Conservation (phyloP, 2,888 invertebrate species). For the Teleiodes luculella region DNA sequence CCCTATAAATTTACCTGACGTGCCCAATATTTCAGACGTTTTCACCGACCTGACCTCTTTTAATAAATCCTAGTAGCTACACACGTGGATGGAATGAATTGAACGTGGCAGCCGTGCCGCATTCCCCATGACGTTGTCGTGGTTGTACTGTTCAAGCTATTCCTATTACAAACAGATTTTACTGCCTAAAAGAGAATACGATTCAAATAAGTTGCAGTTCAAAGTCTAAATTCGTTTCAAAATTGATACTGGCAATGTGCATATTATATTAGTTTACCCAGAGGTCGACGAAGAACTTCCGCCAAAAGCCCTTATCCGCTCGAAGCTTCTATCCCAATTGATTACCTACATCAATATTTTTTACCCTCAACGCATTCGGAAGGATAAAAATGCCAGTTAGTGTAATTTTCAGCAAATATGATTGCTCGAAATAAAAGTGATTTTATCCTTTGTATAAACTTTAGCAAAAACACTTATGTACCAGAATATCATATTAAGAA, state of each 20-base stretch:
- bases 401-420: too few species aligned
- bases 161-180: constrained; percentile 11
- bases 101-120: constrained; percentile 9
- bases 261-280: too few species aligned
- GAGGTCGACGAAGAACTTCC: too few species aligned
- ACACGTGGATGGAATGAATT: constrained; percentile 37
- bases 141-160: constrained; percentile 32
- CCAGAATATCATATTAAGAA: constrained; percentile 6
- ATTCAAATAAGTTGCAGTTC: not conserved
- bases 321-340: too few species aligned
- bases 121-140: constrained; percentile 3
- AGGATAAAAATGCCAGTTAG: too few species aligned
- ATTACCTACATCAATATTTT: too few species aligned
- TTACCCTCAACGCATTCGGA: too few species aligned
- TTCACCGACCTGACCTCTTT: constrained; percentile 67
- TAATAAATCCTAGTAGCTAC: constrained; percentile 56
- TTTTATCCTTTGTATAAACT: too few species aligned
- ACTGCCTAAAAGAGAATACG: not conserved
- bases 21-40: constrained; percentile 73
- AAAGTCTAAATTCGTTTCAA: not conserved
- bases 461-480: not conserved
- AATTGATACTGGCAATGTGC: not conserved
- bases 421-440: too few species aligned
- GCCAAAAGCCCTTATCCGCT: too few species aligned
- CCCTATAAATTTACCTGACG: constrained; percentile 74